Evolutionary conservation across 1,140 invertebrate species (phyloP).

Genomic region (Dryas iulia): DNA sequence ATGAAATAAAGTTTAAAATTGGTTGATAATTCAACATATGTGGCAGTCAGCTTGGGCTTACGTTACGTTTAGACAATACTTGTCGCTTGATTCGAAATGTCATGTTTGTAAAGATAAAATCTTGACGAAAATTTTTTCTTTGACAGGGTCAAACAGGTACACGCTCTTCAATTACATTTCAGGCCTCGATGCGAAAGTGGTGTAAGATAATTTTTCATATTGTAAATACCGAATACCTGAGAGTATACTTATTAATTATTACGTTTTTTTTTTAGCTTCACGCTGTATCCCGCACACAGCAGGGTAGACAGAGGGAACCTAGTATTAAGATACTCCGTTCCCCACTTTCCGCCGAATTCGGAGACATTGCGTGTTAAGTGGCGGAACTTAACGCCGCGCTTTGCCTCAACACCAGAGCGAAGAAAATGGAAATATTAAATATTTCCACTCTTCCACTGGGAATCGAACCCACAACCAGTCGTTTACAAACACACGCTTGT

Average conservation of each 20-base stretch:
- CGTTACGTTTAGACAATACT: constrained; percentile 55
- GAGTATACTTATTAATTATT: not conserved
- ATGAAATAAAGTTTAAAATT: constrained; percentile 35
- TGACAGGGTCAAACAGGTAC: constrained; percentile 70
- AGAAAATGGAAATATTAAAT: no score
- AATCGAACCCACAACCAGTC: no score
- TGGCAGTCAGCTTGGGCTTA: not conserved
- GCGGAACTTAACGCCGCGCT: no score
- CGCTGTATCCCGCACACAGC: no score
- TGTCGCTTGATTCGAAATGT: constrained; percentile 74
- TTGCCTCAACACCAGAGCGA: no score
- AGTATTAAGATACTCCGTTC: no score
- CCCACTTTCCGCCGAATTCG: no score
- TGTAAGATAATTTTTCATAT: not conserved
- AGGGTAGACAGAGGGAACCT: no score
- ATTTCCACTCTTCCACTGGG: no score
- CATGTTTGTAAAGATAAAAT: constrained; percentile 68
- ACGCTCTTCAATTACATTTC: constrained; percentile 60
- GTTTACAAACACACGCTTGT: no score
- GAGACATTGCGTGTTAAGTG: no score
- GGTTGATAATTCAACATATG: constrained; percentile 21
- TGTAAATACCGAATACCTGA: not conserved
- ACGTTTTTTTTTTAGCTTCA: no score
- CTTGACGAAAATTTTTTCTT: constrained; percentile 70
- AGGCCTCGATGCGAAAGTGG: not conserved